phyloP scores from a whole-genome alignment of 2,797 vertebrate genomes.

The Anolis apletophallus region DNA sequence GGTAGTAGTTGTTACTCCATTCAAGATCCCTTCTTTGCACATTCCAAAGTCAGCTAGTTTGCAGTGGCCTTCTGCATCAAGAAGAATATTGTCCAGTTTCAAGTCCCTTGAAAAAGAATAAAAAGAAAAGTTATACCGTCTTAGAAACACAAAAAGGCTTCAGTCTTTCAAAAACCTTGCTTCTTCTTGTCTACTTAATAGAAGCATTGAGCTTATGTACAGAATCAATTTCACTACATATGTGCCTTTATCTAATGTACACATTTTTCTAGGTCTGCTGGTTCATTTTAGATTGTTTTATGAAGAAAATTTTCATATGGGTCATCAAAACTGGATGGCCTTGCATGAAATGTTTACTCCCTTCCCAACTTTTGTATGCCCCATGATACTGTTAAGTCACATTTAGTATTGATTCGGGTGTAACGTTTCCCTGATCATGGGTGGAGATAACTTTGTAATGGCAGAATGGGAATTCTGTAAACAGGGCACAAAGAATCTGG shows the following conservation, averaged over 20 bases:
- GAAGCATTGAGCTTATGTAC: not conserved
- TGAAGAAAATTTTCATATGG: not conserved
- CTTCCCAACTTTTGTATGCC: too few species aligned
- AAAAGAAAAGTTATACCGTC: not conserved
- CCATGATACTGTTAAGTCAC: too few species aligned
- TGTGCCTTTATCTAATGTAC: not conserved
- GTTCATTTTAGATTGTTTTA: not conserved
- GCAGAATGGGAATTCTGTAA: too few species aligned
- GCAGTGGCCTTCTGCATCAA: conserved; percentile 96
- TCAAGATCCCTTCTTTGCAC: conserved; percentile 97
- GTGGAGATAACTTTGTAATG: too few species aligned
- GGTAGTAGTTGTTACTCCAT: conserved; percentile 92
- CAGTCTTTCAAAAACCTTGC: not conserved
- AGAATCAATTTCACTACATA: not conserved
- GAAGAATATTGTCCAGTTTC: conserved; percentile 97
- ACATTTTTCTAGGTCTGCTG: not conserved
- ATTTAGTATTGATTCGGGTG: too few species aligned
- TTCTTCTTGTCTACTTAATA: not conserved
- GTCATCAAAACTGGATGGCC: not conserved
- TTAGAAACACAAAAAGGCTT: not conserved
- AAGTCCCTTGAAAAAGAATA: conserved; percentile 85
- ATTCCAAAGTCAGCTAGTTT: conserved; percentile 98
- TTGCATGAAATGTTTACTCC: not conserved
- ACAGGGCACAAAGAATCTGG: too few species aligned
- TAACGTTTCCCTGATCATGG: too few species aligned